These are phyloP conservation scores for Megalonaias nervosa DNA, from an alignment of 1,140 invertebrate species.

Conservation along the genomic window DNA sequence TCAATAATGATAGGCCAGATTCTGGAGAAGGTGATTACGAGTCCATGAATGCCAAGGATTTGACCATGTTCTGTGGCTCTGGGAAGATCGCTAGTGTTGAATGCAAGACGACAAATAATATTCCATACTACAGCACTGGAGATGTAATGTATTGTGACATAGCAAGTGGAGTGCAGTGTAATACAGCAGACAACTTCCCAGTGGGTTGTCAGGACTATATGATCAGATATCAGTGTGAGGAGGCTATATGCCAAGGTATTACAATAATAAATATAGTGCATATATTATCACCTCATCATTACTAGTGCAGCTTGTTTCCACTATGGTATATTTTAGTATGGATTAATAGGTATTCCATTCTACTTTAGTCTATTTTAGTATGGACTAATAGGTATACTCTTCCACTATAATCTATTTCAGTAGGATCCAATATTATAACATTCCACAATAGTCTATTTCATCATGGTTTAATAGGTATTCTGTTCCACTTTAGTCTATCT, in stretches of 20 bases:
- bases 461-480: too few relatives aligned
- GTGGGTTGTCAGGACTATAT: constrained; percentile 21
- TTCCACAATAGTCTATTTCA: too few relatives aligned
- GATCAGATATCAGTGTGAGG: constrained; percentile 22
- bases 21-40: constrained; percentile 34
- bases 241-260: constrained; percentile 11
- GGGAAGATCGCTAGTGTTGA: constrained; percentile 31
- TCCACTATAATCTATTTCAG: too few relatives aligned
- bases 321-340: too few relatives aligned
- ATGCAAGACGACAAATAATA: constrained; percentile 33
- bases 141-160: constrained; percentile 32
- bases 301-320: too few relatives aligned
- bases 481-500: too few relatives aligned
- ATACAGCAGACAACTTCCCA: constrained; percentile 14
- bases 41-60: constrained; percentile 27
- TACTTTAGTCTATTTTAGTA: too few relatives aligned
- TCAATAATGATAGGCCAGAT: constrained; percentile 36
- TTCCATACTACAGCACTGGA: constrained; percentile 38
- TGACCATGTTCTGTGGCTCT: constrained; percentile 32
- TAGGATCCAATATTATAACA: too few relatives aligned
- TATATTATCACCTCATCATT: too few relatives aligned
- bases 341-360: too few relatives aligned
- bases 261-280: too few relatives aligned
- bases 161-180: constrained; percentile 15
- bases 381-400: too few relatives aligned